phyloP scores from a whole-genome alignment of 1,140 invertebrate genomes.

The Pseudomyrmex dendroicus region DNA sequence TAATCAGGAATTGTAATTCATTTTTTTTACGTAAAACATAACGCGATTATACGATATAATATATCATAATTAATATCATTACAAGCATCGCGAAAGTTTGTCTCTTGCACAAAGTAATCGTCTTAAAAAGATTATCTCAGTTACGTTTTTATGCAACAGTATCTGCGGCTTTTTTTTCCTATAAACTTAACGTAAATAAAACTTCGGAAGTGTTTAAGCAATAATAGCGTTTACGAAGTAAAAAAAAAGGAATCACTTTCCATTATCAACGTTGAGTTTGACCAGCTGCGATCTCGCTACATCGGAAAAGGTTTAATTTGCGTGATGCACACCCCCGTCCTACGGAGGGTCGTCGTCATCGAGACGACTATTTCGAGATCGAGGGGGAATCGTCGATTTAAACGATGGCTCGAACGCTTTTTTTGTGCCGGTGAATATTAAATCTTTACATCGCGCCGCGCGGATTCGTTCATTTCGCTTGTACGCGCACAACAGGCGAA shows the following conservation, averaged over 20 bases:
- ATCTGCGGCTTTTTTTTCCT: too few relatives aligned
- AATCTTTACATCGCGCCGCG: slow-evolving; percentile 35
- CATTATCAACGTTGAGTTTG: background rate
- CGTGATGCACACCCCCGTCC: background rate
- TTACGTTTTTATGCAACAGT: too few relatives aligned
- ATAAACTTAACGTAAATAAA: too few relatives aligned
- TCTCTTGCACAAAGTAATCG: too few relatives aligned
- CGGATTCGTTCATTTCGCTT: slow-evolving; percentile 30
- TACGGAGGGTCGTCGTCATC: background rate
- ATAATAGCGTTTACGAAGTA: background rate
- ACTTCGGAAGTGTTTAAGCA: background rate
- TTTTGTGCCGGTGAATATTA: slow-evolving; percentile 39
- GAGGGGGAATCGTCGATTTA: slow-evolving; percentile 8
- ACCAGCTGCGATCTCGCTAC: background rate
- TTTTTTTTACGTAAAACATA: background rate
- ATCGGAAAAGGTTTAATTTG: slow-evolving; percentile 39
- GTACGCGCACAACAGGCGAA: slow-evolving; percentile 15
- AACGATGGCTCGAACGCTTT: background rate
- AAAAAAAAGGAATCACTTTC: too few relatives aligned
- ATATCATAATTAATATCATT: too few relatives aligned
- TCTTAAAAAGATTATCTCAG: too few relatives aligned
- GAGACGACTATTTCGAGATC: background rate
- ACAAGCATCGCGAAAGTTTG: too few relatives aligned
- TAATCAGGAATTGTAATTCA: background rate
- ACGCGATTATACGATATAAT: too few relatives aligned